phyloP scores from a whole-genome alignment of 2,113 vertebrate genomes.

The Nerophis lumbriciformis region DNA sequence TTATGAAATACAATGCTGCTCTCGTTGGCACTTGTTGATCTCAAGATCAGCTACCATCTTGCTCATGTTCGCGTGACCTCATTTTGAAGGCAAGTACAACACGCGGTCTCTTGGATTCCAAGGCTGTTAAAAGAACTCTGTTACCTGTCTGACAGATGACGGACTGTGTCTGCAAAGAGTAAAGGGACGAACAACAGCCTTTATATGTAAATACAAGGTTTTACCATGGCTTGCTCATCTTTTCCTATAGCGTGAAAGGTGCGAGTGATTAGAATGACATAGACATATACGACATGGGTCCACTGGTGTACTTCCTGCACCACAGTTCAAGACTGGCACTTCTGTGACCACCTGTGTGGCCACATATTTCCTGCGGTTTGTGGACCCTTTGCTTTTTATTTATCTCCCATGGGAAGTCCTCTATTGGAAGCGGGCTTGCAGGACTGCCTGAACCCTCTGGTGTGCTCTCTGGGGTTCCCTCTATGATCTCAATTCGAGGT shows the following conservation, averaged over 20 bases:
- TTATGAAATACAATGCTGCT: constrained; percentile 40
- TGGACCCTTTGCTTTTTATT: constrained; percentile 64
- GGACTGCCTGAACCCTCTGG: constrained; percentile 72
- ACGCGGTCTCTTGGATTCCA: constrained; percentile 50
- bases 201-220: constrained; percentile 26
- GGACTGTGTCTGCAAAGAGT: constrained; percentile 68
- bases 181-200: constrained; percentile 61
- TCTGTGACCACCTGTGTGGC: constrained; percentile 69
- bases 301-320: constrained; percentile 78
- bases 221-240: constrained; percentile 32
- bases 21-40: constrained; percentile 68
- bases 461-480: constrained; percentile 67
- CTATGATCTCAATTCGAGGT: constrained; percentile 73
- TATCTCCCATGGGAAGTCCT: constrained; percentile 72
- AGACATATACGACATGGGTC: constrained; percentile 79
- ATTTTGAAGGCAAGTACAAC: constrained; percentile 36
- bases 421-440: constrained; percentile 66
- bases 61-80: constrained; percentile 53
- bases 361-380: constrained; percentile 58
- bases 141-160: constrained; percentile 56
- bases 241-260: constrained; percentile 26
- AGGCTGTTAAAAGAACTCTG: constrained; percentile 44
- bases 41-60: constrained; percentile 48
- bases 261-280: constrained; percentile 74
- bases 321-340: constrained; percentile 77